Conservation (phyloP, 2,888 invertebrate genomes). For the Habroteleia sp. region DNA sequence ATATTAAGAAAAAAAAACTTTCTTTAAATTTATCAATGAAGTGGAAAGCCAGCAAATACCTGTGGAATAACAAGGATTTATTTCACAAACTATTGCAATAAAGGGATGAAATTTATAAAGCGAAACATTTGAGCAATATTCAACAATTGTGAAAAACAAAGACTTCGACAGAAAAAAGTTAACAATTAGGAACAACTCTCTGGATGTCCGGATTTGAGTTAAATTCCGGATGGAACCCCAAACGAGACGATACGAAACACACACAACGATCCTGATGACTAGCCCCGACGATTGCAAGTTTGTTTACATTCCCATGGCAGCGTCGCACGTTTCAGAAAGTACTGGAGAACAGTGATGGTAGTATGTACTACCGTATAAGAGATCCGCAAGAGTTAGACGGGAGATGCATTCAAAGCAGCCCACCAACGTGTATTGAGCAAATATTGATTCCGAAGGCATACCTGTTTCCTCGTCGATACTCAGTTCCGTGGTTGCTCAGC, state of each 20-base stretch:
- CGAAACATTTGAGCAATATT: too few relatives aligned
- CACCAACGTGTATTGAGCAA: constrained; percentile 75
- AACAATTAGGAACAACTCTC: too few relatives aligned
- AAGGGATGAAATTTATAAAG: too few relatives aligned
- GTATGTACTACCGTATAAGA: constrained; percentile 64
- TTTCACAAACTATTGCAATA: too few relatives aligned
- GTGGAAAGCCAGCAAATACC: too few relatives aligned
- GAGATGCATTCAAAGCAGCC: constrained; percentile 71
- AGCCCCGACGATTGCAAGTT: constrained; percentile 15
- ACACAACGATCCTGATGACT: neutral
- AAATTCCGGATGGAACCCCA: neutral
- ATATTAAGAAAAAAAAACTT: too few relatives aligned
- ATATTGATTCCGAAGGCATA: constrained; percentile 77
- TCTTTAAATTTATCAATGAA: too few relatives aligned
- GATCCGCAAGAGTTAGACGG: constrained; percentile 60
- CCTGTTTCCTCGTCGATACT: constrained; percentile 73
- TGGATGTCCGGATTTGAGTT: constrained; percentile 5
- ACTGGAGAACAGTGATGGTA: constrained; percentile 32
- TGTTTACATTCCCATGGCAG: constrained; percentile 25
- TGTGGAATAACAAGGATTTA: too few relatives aligned
- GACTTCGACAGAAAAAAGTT: too few relatives aligned
- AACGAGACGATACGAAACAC: constrained; percentile 3
- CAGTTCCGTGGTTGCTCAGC: constrained; percentile 8
- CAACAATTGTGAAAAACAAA: too few relatives aligned
- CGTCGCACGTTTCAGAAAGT: constrained; percentile 20